A percentile compares a stretch with the other conserved stretches of the same genome.
Evolutionary conservation across 2,797 vertebrate genomes (phyloP).

Genomic region (Delichon dasypus): DNA sequence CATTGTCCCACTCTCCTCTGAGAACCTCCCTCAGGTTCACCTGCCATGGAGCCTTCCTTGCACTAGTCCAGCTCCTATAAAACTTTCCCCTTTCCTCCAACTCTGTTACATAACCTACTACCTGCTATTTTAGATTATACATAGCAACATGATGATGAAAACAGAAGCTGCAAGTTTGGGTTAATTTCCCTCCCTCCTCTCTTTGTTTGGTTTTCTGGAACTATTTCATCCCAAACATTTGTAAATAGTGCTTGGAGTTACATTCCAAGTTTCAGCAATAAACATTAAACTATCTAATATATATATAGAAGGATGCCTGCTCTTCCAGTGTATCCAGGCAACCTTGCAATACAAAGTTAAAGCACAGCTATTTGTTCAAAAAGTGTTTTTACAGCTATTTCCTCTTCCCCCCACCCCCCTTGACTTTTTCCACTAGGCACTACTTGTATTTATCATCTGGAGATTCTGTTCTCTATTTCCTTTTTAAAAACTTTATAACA

Average conservation of each 20-base stretch:
- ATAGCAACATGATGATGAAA: conserved; percentile 44
- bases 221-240: conserved; percentile 61
- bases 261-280: conserved; percentile 56
- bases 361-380: conserved; percentile 57
- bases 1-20: neutral
- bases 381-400: conserved; percentile 67
- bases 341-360: conserved; percentile 63
- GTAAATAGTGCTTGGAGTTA: conserved; percentile 58
- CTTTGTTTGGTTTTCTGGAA: conserved; percentile 66
- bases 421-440: conserved; percentile 26
- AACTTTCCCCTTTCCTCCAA: neutral
- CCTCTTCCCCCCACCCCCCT: neutral
- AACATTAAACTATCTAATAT: conserved; percentile 64
- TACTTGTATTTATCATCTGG: conserved; percentile 40
- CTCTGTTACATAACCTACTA: neutral
- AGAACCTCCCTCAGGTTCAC: neutral
- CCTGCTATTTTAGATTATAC: conserved; percentile 4
- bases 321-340: conserved; percentile 63
- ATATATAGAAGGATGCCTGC: conserved; percentile 51
- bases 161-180: conserved; percentile 35
- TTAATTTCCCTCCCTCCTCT: conserved; percentile 8
- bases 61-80: neutral
- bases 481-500: neutral
- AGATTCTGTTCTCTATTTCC: conserved; percentile 32
- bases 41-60: neutral